A percentile compares a stretch with the other conserved stretches of the same genome.
These are phyloP conservation scores for Takifugu rubripes DNA, from an alignment of 2,797 vertebrate genomes.

Conservation along the genomic window DNA sequence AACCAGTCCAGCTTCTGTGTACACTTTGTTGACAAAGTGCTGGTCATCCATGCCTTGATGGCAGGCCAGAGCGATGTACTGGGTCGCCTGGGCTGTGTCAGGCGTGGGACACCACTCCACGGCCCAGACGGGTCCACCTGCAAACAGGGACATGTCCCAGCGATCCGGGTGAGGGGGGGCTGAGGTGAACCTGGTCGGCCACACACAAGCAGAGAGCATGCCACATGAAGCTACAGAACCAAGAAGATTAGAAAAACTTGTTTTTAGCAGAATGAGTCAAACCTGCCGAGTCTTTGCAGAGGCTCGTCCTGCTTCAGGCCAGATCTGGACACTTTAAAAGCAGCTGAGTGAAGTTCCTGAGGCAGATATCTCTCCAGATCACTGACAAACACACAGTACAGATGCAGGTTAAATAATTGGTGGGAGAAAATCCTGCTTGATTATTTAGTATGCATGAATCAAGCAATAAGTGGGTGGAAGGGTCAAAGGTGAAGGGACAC, in stretches of 20 bases:
- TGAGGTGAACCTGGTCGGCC: slow-evolving; percentile 78
- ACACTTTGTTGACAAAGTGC: slow-evolving; percentile 69
- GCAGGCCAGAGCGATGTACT: slow-evolving; percentile 86
- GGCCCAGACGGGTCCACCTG: slow-evolving; percentile 90
- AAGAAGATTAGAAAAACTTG: too few species aligned
- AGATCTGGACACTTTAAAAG: slow-evolving; percentile 84
- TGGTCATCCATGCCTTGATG: slow-evolving; percentile 85
- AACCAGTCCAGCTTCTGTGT: slow-evolving; percentile 76
- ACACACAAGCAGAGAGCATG: neutral
- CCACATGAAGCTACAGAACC: neutral
- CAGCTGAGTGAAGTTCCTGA: slow-evolving; percentile 77
- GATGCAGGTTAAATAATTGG: neutral
- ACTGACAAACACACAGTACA: slow-evolving; percentile 55
- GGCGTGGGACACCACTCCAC: slow-evolving; percentile 93
- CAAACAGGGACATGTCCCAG: slow-evolving; percentile 84
- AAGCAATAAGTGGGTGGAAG: too few species aligned
- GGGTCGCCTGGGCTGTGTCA: slow-evolving; percentile 73
- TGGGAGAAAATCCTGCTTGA: neutral
- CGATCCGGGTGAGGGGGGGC: slow-evolving; percentile 77
- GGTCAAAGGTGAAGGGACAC: too few species aligned
- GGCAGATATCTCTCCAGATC: slow-evolving; percentile 85
- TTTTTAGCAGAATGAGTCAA: neutral
- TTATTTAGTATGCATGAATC: too few species aligned
- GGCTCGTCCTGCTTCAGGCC: slow-evolving; percentile 70
- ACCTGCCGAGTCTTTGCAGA: slow-evolving; percentile 83